phyloP scores from a whole-genome alignment of 2,888 invertebrate genomes.

The Hanleya hanleyi region DNA sequence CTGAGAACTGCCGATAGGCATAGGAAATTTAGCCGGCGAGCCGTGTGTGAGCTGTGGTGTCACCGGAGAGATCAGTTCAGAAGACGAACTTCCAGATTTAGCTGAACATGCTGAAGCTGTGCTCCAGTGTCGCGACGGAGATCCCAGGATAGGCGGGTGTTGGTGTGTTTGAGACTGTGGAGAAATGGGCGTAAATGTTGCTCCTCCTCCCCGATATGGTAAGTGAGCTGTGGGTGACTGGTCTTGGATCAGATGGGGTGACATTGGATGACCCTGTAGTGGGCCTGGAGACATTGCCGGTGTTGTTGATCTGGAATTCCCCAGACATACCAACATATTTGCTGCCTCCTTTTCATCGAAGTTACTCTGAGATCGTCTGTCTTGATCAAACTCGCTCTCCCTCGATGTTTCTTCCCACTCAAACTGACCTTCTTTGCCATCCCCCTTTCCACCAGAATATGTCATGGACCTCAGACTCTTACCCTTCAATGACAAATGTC shows the following conservation, averaged over 20 bases:
- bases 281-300: constrained; percentile 81
- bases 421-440: constrained; percentile 73
- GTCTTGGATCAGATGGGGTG: constrained; percentile 51
- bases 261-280: constrained; percentile 52
- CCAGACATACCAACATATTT: constrained; percentile 95
- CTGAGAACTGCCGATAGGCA: constrained; percentile 19
- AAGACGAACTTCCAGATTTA: constrained; percentile 65
- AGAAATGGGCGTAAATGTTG: constrained; percentile 92
- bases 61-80: constrained; percentile 66
- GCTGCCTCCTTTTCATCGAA: constrained; percentile 97
- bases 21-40: constrained; percentile 19
- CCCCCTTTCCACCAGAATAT: constrained; percentile 66
- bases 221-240: constrained; percentile 73
- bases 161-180: constrained; percentile 65
- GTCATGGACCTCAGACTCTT: constrained; percentile 70
- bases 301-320: constrained; percentile 93
- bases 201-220: constrained; percentile 79
- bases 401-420: constrained; percentile 85
- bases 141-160: constrained; percentile 53
- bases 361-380: constrained; percentile 75
- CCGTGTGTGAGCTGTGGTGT: constrained; percentile 52
- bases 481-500: constrained; percentile 94
- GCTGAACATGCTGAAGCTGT: constrained; percentile 49
- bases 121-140: constrained; percentile 65
- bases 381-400: constrained; percentile 83